Evolutionary conservation across 1,140 invertebrate genomes (phyloP).

Genomic region (Micrasema minimum): DNA sequence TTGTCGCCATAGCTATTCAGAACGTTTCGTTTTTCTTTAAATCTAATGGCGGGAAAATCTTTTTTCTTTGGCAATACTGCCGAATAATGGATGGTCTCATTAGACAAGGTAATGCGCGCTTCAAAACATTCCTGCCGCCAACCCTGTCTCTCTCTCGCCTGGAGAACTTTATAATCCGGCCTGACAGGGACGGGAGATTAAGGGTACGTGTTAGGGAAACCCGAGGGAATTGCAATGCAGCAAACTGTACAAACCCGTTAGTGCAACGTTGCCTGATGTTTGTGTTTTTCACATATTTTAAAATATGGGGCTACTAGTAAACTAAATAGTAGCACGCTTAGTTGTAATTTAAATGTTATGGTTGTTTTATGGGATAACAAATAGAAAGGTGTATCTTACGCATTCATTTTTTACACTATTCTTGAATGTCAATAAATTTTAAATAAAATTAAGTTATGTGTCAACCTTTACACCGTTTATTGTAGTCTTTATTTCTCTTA

Average conservation of each 20-base stretch:
- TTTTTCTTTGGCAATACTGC: slow-evolving; percentile 29
- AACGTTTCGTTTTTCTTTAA: slow-evolving; percentile 21
- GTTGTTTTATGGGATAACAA: too few species aligned
- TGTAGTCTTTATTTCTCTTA: too few species aligned
- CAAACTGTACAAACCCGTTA: neutral
- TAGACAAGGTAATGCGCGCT: slow-evolving; percentile 47
- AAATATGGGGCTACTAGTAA: too few species aligned
- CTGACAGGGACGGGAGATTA: slow-evolving; percentile 15
- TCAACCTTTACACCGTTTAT: too few species aligned
- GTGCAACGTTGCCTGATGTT: too few species aligned
- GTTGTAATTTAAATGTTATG: too few species aligned
- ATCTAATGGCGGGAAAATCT: slow-evolving; percentile 14
- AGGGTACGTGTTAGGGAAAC: neutral
- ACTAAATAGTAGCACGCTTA: too few species aligned
- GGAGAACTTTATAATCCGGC: slow-evolving; percentile 5
- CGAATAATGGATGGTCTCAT: slow-evolving; percentile 52
- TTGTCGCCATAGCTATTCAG: slow-evolving; percentile 24
- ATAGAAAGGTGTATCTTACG: too few species aligned
- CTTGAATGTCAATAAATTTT: too few species aligned
- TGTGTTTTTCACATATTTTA: too few species aligned
- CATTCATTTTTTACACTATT: too few species aligned
- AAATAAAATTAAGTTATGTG: too few species aligned
- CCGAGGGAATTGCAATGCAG: slow-evolving; percentile 20
- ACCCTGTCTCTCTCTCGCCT: slow-evolving; percentile 27
- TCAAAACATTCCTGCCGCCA: slow-evolving; percentile 28